phyloP scores from a whole-genome alignment of 2,113 vertebrate genomes.

The Passerina amoena region DNA sequence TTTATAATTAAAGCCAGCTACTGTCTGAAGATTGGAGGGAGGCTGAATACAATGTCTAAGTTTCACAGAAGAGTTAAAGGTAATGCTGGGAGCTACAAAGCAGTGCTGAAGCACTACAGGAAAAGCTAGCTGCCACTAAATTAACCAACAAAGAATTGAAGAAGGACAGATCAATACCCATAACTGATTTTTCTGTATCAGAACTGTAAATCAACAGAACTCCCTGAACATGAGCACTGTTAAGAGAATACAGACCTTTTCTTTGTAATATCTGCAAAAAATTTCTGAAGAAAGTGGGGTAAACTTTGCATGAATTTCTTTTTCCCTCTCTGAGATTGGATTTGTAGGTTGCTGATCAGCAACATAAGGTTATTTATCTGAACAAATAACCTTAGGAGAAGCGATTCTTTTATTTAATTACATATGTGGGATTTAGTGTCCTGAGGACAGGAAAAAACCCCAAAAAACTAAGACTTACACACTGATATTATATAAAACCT shows the following conservation, averaged over 20 bases:
- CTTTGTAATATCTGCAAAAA: not conserved
- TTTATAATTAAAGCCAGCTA: slow-evolving; percentile 3
- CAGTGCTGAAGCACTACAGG: not conserved
- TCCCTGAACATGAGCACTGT: not conserved
- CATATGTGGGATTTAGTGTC: not conserved
- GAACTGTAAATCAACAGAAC: slow-evolving; percentile 13
- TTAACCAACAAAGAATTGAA: slow-evolving; percentile 12
- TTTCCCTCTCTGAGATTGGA: not conserved
- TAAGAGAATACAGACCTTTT: not conserved
- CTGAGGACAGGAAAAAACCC: not conserved
- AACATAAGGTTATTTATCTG: not conserved
- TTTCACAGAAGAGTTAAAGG: not conserved
- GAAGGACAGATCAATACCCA: slow-evolving; percentile 16
- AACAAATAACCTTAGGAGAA: not conserved
- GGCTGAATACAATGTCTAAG: not conserved
- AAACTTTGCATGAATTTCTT: not conserved
- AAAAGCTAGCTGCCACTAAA: not conserved
- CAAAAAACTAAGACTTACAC: not conserved
- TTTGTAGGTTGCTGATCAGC: not conserved
- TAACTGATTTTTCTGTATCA: slow-evolving; percentile 7
- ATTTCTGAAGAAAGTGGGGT: not conserved
- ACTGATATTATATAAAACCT: not conserved
- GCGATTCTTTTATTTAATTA: not conserved
- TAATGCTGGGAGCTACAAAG: not conserved
- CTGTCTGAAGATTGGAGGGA: not conserved